A percentile compares a stretch with the other conserved stretches of the same genome.
phyloP scores from a whole-genome alignment of 1,140 invertebrate species.

The Agraylea sexmaculata region DNA sequence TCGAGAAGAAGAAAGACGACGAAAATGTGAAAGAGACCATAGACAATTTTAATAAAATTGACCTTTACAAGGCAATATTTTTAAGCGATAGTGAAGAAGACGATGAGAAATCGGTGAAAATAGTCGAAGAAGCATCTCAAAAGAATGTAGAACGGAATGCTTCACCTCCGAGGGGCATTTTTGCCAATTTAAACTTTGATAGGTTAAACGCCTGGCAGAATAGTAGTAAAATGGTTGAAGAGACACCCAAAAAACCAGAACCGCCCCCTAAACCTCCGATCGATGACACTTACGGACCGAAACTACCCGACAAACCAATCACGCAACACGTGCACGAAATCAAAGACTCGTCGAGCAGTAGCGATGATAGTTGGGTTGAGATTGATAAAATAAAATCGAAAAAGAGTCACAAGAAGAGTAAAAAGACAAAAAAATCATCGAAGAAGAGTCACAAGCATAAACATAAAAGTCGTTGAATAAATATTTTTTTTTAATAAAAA shows the following conservation, averaged over 20 bases:
- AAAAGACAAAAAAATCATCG: constrained; percentile 8
- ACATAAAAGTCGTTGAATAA: no score
- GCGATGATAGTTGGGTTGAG: constrained; percentile 34
- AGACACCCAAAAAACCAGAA: constrained; percentile 17
- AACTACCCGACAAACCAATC: constrained; percentile 36
- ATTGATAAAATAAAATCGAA: constrained; percentile 27
- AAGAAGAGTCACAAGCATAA: constrained; percentile 16
- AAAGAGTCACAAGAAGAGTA: constrained; percentile 18
- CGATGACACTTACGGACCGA: constrained; percentile 41
- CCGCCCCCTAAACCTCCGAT: constrained; percentile 8
- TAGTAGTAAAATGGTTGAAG: constrained; percentile 16
- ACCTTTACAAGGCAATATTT: constrained; percentile 55
- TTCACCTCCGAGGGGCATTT: constrained; percentile 59
- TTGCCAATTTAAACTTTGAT: constrained; percentile 60
- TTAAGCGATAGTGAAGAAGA: constrained; percentile 49
- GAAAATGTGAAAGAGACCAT: constrained; percentile 30
- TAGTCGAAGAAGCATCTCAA: constrained; percentile 14
- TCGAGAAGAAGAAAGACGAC: constrained; percentile 13
- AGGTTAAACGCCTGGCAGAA: constrained; percentile 40
- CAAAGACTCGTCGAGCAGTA: constrained; percentile 26
- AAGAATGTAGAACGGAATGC: constrained; percentile 46
- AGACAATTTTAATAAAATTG: constrained; percentile 47
- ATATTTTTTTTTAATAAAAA: no score
- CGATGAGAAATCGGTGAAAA: constrained; percentile 26
- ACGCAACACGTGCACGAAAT: constrained; percentile 16